Percentiles rank a stretch among this genome's conserved stretches.
These are phyloP conservation scores for Lasioglossum albipes DNA, from an alignment of 1,140 invertebrate species.

Conservation along the genomic window DNA sequence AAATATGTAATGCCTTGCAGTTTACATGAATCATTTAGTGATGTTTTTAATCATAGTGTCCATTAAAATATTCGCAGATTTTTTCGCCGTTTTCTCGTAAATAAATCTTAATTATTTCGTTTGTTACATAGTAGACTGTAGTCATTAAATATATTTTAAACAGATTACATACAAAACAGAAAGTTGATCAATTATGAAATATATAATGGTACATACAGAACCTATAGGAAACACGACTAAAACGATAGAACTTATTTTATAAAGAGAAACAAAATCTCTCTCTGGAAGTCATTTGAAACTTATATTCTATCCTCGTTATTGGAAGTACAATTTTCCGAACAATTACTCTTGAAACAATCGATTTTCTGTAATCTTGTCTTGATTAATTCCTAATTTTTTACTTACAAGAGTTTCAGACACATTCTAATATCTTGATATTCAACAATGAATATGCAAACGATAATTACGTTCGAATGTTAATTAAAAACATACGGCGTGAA, in stretches of 20 bases:
- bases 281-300: background rate
- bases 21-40: background rate
- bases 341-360: background rate
- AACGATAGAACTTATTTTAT: background rate
- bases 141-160: background rate
- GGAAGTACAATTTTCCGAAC: background rate
- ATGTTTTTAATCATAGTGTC: background rate
- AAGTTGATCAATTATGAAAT: background rate
- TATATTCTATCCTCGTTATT: background rate
- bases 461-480: conserved; percentile 11
- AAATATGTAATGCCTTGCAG: background rate
- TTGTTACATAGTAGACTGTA: background rate
- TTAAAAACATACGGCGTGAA: background rate
- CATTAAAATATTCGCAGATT: background rate
- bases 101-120: background rate
- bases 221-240: background rate
- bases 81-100: background rate
- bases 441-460: background rate
- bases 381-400: background rate
- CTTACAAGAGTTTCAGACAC: background rate
- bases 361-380: background rate
- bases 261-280: background rate
- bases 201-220: background rate
- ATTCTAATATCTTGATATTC: background rate
- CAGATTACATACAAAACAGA: background rate